phyloP scores from a whole-genome alignment of 2,113 vertebrate genomes.

The Burhinus oedicnemus region DNA sequence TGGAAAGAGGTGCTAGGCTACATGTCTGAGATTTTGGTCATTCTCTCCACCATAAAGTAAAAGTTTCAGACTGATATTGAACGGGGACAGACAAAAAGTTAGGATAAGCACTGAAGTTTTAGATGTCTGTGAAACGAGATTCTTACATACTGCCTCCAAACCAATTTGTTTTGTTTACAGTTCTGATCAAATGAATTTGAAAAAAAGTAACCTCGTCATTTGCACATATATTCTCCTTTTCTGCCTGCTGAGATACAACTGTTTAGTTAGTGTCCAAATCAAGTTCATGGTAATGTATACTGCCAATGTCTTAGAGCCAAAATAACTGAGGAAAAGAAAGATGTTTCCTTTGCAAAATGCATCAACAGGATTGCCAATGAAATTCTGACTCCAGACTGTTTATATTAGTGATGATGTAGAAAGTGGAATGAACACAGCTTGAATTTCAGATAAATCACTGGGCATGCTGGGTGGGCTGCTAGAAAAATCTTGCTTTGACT shows the following conservation, averaged over 20 bases:
- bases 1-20: neutral
- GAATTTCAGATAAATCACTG: conserved; percentile 29
- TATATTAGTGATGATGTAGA: neutral
- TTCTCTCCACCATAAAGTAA: neutral
- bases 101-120: neutral
- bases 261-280: neutral
- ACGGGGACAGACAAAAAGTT: neutral
- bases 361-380: neutral
- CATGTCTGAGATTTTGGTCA: neutral
- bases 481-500: conserved; percentile 7
- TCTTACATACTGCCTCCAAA: neutral
- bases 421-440: conserved; percentile 5
- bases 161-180: neutral
- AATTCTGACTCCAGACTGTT: neutral
- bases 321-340: neutral
- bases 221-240: neutral
- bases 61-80: neutral
- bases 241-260: neutral
- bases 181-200: neutral
- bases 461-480: neutral
- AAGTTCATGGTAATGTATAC: neutral
- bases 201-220: neutral
- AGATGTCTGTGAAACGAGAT: neutral
- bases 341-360: neutral
- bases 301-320: neutral